phyloP scores from a whole-genome alignment of 2,888 invertebrate species.

The Bibio marci region DNA sequence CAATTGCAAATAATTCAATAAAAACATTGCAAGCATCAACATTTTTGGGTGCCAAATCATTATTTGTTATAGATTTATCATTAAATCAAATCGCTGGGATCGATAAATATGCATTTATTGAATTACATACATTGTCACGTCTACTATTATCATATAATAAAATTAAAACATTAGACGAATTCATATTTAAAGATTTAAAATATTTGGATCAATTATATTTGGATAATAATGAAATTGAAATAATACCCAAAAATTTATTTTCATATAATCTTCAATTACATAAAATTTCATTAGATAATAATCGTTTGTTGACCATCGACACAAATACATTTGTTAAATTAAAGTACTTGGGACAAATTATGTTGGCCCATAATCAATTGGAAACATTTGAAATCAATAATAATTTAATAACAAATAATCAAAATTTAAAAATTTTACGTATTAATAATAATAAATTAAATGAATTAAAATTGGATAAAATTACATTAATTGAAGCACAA shows the following conservation, averaged over 20 bases:
- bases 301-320: conserved; percentile 18
- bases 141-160: conserved; percentile 17
- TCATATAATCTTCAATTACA: conserved; percentile 22
- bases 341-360: conserved; percentile 21
- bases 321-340: conserved; percentile 22
- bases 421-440: conserved; percentile 18
- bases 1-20: conserved; percentile 23
- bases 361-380: conserved; percentile 21
- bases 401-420: conserved; percentile 19
- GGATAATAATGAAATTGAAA: conserved; percentile 16
- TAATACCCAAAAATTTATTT: conserved; percentile 20
- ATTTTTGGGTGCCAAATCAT: conserved; percentile 22
- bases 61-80: conserved; percentile 21
- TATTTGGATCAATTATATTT: conserved; percentile 4
- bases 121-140: conserved; percentile 20
- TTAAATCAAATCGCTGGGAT: conserved; percentile 18
- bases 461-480: conserved; percentile 19
- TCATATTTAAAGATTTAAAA: neutral
- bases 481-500: conserved; percentile 21
- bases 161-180: neutral
- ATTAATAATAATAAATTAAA: conserved; percentile 21
- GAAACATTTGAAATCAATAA: conserved; percentile 20
- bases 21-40: conserved; percentile 23
- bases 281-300: conserved; percentile 20
- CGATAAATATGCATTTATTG: conserved; percentile 22